Conservation (phyloP, 1,140 invertebrate genomes). For the Subanguina moxae region DNA sequence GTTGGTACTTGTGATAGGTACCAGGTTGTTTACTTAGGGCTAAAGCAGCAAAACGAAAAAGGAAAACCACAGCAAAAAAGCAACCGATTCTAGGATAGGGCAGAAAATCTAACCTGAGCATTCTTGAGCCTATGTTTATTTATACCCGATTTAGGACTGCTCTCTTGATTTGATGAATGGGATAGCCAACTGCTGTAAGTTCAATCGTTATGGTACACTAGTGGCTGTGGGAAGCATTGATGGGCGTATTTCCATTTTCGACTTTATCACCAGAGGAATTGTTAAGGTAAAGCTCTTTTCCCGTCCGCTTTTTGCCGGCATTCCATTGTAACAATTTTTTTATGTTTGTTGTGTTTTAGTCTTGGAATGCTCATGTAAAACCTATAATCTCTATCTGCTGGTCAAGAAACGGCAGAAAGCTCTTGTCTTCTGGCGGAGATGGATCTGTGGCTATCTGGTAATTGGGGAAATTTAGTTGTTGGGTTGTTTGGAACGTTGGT, state of each 20-base stretch:
- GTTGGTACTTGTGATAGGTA: too few species aligned
- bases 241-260: conserved; percentile 40
- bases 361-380: conserved; percentile 45
- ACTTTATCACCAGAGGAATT: conserved; percentile 39
- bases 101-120: not conserved
- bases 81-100: too few species aligned
- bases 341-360: conserved; percentile 22
- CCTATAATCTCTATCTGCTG: conserved; percentile 37
- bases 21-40: too few species aligned
- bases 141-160: not conserved
- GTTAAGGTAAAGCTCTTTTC: conserved; percentile 26
- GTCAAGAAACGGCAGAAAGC: conserved; percentile 40
- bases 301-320: not conserved
- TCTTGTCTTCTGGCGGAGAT: conserved; percentile 35
- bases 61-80: conserved; percentile 17
- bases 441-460: conserved; percentile 40
- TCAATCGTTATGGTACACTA: conserved; percentile 42
- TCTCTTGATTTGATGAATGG: conserved; percentile 27
- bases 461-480: not conserved
- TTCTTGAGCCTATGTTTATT: not conserved
- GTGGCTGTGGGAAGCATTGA: conserved; percentile 40
- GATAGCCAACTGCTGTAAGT: conserved; percentile 34
- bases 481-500: not conserved
- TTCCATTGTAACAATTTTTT: not conserved
- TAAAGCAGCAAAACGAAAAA: conserved; percentile 20